Conservation (phyloP, 2,113 vertebrate genomes). For the Cranoglanis bouderius region DNA sequence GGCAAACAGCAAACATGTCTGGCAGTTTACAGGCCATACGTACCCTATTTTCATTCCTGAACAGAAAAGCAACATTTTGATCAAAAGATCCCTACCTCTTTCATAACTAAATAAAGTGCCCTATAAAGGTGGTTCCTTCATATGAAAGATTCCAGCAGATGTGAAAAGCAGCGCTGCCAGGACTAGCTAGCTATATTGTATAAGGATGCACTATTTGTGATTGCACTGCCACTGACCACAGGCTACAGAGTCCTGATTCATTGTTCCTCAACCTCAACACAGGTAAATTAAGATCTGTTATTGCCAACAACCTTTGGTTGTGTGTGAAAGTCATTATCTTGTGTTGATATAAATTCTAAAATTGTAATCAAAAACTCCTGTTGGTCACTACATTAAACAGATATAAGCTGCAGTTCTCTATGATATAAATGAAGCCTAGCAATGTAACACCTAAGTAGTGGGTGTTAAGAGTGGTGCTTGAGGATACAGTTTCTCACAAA, state of each 20-base stretch:
- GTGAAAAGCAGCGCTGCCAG: slow-evolving; percentile 2
- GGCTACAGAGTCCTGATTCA: not conserved
- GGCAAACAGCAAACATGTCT: slow-evolving; percentile 20
- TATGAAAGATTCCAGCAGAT: slow-evolving; percentile 14
- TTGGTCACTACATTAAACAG: not conserved
- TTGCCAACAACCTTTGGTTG: not conserved
- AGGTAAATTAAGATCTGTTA: not conserved
- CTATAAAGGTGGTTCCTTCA: slow-evolving; percentile 21
- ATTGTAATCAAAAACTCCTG: not conserved
- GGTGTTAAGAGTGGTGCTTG: not conserved
- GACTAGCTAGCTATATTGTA: not conserved
- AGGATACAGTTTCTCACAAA: not conserved
- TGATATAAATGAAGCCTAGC: slow-evolving; percentile 7
- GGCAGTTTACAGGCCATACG: slow-evolving; percentile 33
- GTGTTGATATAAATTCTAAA: not conserved
- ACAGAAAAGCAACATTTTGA: slow-evolving; percentile 27
- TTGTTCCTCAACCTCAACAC: not conserved
- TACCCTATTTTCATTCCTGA: slow-evolving; percentile 33
- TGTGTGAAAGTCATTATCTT: not conserved
- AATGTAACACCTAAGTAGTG: not conserved
- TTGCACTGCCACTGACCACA: not conserved
- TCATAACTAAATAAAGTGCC: slow-evolving; percentile 1
- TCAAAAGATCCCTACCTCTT: not conserved
- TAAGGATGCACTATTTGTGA: not conserved
- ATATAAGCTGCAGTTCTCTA: not conserved